A percentile compares a stretch with the other conserved stretches of the same genome.
Evolutionary conservation across 1,140 invertebrate species (phyloP).

Genomic region (Drosophila sturtevanti): DNA sequence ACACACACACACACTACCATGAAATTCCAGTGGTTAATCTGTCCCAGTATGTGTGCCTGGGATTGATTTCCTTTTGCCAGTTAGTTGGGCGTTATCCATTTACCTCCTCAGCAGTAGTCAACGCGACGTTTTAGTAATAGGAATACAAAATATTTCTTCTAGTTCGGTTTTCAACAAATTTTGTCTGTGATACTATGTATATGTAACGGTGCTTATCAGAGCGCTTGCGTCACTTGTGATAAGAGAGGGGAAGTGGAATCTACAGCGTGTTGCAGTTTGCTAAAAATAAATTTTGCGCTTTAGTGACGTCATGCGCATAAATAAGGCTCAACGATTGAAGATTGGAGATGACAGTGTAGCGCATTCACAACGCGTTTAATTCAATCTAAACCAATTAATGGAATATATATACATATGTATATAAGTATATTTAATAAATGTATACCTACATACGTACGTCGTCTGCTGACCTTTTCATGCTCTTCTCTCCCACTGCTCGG

Average conservation of each 20-base stretch:
- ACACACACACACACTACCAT: not conserved
- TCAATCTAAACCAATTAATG: constrained; percentile 81
- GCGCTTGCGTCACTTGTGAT: constrained; percentile 50
- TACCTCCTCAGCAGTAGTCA: constrained; percentile 29
- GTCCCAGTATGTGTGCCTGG: constrained; percentile 23
- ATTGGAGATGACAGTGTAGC: not conserved
- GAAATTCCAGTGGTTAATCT: not conserved
- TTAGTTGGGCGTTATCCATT: constrained; percentile 4
- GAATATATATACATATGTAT: constrained; percentile 19
- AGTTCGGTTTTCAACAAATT: constrained; percentile 1
- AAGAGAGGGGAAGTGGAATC: constrained; percentile 55
- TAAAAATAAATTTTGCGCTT: constrained; percentile 44
- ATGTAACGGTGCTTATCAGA: constrained; percentile 32
- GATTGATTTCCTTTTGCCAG: constrained; percentile 25
- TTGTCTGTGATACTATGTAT: not conserved
- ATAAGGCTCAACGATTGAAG: constrained; percentile 21
- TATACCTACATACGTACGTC: not conserved
- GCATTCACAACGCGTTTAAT: constrained; percentile 50
- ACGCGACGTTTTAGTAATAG: constrained; percentile 32
- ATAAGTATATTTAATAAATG: constrained; percentile 14
- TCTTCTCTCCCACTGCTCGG: not conserved
- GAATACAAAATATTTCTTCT: too few relatives aligned
- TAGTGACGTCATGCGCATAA: constrained; percentile 58
- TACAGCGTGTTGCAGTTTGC: constrained; percentile 5
- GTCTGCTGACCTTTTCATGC: constrained; percentile 61